Evolutionary conservation across 30 jellyfish, hydroid and myxozoan genomes (phyloP).

Genomic region (Hydra vulgaris): DNA sequence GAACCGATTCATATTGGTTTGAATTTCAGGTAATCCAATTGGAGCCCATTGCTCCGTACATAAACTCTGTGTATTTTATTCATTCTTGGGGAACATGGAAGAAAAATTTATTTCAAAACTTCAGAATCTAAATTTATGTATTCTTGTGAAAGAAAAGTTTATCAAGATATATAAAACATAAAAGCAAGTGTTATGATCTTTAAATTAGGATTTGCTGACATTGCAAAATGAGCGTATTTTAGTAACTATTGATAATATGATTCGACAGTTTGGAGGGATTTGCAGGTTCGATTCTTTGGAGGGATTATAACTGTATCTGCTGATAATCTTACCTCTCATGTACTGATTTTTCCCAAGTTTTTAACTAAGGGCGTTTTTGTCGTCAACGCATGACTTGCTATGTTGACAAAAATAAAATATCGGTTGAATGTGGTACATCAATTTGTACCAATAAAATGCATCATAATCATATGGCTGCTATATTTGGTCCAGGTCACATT

Average conservation of each 20-base stretch:
- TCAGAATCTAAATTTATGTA: not conserved
- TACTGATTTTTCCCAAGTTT: not conserved
- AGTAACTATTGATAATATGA: not conserved
- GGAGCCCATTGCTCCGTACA: not conserved
- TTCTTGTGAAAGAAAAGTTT: not conserved
- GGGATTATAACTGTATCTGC: not conserved
- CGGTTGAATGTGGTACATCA: not conserved
- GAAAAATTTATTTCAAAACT: not conserved
- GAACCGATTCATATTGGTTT: not conserved
- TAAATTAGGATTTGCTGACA: not conserved
- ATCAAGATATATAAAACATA: not conserved
- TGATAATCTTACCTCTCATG: not conserved
- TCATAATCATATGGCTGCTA: not conserved
- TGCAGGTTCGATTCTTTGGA: not conserved
- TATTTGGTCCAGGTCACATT: not conserved
- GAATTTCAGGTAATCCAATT: not conserved
- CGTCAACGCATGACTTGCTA: not conserved
- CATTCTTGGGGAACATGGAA: not conserved
- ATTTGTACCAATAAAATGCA: not conserved
- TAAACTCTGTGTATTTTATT: not conserved
- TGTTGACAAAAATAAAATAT: not conserved
- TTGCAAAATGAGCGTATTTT: not conserved
- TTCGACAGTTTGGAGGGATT: no score
- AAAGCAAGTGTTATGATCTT: not conserved
- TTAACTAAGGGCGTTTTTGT: not conserved